Percentiles rank a stretch among this genome's conserved stretches.
Conservation (phyloP, 2,797 vertebrate species). For the Phrynocephalus guinanensis region DNA sequence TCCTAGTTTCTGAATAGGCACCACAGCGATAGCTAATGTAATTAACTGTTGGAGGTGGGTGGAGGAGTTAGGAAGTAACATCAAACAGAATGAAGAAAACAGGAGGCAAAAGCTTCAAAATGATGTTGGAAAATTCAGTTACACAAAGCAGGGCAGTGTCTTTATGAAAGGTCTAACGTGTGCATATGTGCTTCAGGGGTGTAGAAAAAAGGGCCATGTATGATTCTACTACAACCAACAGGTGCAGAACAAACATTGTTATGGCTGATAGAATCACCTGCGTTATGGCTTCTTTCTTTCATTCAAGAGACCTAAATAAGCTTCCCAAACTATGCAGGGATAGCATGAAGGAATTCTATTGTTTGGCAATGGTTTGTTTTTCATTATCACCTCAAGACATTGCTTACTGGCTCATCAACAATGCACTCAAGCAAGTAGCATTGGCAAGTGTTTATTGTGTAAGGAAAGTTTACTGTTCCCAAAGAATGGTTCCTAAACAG, state of each 20-base stretch:
- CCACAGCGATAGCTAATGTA: not conserved
- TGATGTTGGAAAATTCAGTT: not conserved
- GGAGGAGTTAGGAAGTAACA: not conserved
- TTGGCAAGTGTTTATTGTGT: not conserved
- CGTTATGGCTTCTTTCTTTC: not conserved
- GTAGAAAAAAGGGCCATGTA: not conserved
- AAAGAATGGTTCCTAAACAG: not conserved
- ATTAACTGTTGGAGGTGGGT: not conserved
- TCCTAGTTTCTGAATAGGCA: not conserved
- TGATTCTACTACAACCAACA: not conserved
- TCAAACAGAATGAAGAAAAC: not conserved
- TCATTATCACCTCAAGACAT: not conserved
- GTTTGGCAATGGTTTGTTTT: not conserved
- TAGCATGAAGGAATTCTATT: not conserved
- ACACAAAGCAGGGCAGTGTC: not conserved
- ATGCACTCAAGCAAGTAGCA: not conserved
- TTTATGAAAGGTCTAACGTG: not conserved
- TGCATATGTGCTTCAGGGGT: not conserved
- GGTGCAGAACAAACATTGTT: not conserved
- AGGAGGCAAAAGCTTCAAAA: not conserved
- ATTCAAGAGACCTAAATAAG: not conserved
- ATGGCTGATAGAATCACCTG: not conserved
- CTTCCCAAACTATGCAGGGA: not conserved
- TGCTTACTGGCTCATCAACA: not conserved
- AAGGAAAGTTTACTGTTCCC: not conserved